Evolutionary conservation across 2,888 invertebrate species (phyloP).

Genomic region (Liposcelis brunnea): DNA sequence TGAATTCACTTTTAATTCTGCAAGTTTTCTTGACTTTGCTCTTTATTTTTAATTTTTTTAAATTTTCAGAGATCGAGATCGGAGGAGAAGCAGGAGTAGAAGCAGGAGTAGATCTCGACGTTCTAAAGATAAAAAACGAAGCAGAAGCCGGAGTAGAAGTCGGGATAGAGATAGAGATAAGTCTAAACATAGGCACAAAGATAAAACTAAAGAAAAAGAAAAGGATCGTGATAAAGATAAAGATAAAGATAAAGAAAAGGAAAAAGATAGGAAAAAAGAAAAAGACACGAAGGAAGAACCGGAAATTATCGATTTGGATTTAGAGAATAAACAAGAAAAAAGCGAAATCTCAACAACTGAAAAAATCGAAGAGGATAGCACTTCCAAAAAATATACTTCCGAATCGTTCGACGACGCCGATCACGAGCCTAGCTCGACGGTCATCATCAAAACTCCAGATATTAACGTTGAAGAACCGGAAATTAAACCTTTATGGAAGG

Average conservation of each 20-base stretch:
- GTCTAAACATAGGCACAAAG: slow-evolving; percentile 15
- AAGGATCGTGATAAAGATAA: slow-evolving; percentile 19
- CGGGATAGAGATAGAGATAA: slow-evolving; percentile 15
- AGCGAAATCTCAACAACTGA: slow-evolving; percentile 12
- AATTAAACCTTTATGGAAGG: slow-evolving; percentile 52
- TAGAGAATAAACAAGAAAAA: slow-evolving; percentile 17
- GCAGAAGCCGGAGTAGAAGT: slow-evolving; percentile 17
- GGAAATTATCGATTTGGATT: slow-evolving; percentile 20
- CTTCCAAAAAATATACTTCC: slow-evolving; percentile 9
- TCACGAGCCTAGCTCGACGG: slow-evolving; percentile 65
- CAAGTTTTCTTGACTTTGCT: background rate
- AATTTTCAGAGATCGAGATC: slow-evolving; percentile 11
- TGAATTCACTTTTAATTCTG: slow-evolving; percentile 11
- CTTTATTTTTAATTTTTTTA: background rate
- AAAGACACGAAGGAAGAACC: slow-evolving; percentile 17
- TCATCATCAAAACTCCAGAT: slow-evolving; percentile 35
- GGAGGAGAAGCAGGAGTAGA: slow-evolving; percentile 15
- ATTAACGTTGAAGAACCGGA: slow-evolving; percentile 25
- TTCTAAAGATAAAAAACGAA: slow-evolving; percentile 18
- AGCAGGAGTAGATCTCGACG: slow-evolving; percentile 17
- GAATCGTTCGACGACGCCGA: slow-evolving; percentile 26
- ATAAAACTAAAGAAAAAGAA: slow-evolving; percentile 21
- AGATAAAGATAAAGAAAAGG: slow-evolving; percentile 20
- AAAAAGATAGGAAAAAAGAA: slow-evolving; percentile 15
- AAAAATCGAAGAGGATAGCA: slow-evolving; percentile 13